phyloP scores from a whole-genome alignment of 2,113 vertebrate species.

The Lepisosteus oculatus region DNA sequence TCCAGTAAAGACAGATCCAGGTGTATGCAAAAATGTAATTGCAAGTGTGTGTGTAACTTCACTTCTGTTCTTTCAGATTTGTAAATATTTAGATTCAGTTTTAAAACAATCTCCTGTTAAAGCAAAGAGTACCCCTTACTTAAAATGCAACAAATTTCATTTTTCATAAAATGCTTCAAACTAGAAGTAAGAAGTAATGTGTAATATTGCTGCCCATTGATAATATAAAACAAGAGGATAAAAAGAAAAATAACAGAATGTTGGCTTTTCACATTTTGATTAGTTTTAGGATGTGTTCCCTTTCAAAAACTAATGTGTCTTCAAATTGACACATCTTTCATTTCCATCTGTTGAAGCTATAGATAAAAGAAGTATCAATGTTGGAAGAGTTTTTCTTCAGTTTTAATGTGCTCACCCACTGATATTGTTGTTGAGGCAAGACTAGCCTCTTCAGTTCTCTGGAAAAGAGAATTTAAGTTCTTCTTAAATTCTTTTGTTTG shows the following conservation, averaged over 20 bases:
- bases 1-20: too few relatives aligned
- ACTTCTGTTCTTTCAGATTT: too few relatives aligned
- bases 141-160: too few relatives aligned
- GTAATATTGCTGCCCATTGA: too few relatives aligned
- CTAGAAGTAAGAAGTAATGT: too few relatives aligned
- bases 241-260: neutral
- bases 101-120: too few relatives aligned
- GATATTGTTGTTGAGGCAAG: slow-evolving; percentile 20
- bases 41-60: too few relatives aligned
- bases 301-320: slow-evolving; percentile 59
- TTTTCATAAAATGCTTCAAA: too few relatives aligned
- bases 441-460: slow-evolving; percentile 28
- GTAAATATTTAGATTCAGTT: too few relatives aligned
- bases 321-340: slow-evolving; percentile 57
- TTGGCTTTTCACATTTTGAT: neutral
- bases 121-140: neutral
- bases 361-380: slow-evolving; percentile 42
- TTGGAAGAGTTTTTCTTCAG: slow-evolving; percentile 30
- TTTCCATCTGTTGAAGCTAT: slow-evolving; percentile 51
- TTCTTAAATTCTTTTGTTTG: slow-evolving; percentile 47
- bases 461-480: too few relatives aligned
- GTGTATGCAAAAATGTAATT: too few relatives aligned
- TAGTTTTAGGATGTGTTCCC: slow-evolving; percentile 52
- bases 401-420: slow-evolving; percentile 12
- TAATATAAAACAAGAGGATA: too few relatives aligned